phyloP scores from a whole-genome alignment of 2,888 invertebrate genomes.

The Ochropleura plecta region DNA sequence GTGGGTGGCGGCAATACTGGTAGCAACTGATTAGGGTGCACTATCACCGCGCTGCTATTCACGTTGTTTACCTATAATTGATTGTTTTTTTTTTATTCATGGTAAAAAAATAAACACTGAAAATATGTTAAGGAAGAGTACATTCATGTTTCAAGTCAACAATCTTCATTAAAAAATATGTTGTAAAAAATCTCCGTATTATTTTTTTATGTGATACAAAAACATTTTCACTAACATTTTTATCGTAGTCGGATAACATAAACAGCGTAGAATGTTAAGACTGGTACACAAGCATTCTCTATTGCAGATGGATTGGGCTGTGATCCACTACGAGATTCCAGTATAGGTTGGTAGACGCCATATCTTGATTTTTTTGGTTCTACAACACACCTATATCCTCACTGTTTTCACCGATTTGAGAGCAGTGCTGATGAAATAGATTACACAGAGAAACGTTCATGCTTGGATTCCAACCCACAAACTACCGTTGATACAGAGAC shows the following conservation, averaged over 20 bases:
- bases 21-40: constrained; percentile 95
- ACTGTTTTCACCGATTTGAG: neutral
- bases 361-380: neutral
- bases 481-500: neutral
- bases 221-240: neutral
- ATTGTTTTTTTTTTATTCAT: neutral
- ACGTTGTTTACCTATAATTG: constrained; percentile 80
- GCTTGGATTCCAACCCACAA: neutral
- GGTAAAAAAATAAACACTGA: neutral
- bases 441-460: neutral
- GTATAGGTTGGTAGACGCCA: neutral
- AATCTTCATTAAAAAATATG: neutral
- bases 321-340: neutral
- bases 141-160: neutral
- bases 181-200: neutral
- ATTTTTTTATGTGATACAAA: neutral
- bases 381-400: neutral
- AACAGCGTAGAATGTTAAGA: neutral
- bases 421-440: neutral
- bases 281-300: neutral
- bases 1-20: constrained; percentile 92
- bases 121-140: neutral
- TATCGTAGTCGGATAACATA: neutral
- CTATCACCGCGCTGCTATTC: constrained; percentile 93
- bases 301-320: neutral